Conservation (phyloP, 2,888 invertebrate genomes). For the Parochlus steinenii region DNA sequence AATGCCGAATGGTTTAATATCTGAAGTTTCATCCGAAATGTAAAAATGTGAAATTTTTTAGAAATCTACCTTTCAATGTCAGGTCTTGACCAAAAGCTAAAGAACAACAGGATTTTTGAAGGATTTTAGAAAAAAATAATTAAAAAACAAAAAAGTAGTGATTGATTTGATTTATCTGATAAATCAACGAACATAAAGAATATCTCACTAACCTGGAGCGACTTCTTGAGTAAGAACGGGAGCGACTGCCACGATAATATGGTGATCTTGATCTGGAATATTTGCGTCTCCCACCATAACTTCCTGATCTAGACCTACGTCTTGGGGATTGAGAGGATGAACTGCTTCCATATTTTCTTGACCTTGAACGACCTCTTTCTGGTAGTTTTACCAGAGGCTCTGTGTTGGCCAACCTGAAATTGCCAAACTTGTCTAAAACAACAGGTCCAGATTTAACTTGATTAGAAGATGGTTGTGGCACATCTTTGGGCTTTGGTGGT, state of each 20-base stretch:
- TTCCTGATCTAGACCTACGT: conserved; percentile 12
- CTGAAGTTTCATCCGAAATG: too few relatives aligned
- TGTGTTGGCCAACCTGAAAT: conserved; percentile 46
- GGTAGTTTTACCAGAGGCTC: conserved; percentile 21
- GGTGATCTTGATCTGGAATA: conserved; percentile 28
- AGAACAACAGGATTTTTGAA: too few relatives aligned
- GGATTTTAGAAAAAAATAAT: too few relatives aligned
- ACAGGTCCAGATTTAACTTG: conserved; percentile 33
- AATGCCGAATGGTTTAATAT: too few relatives aligned
- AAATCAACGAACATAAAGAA: conserved; percentile 32
- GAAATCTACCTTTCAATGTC: too few relatives aligned
- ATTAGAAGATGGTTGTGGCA: conserved; percentile 16
- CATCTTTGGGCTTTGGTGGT: conserved; percentile 17
- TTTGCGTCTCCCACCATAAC: conserved; percentile 17
- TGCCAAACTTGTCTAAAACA: conserved; percentile 56
- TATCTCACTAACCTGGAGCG: conserved; percentile 31
- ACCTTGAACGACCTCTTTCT: conserved; percentile 13
- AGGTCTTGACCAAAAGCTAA: too few relatives aligned
- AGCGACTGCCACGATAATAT: conserved; percentile 26
- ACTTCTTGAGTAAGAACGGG: conserved; percentile 33
- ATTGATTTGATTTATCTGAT: conserved; percentile 25
- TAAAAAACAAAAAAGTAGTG: too few relatives aligned
- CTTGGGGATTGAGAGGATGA: conserved; percentile 18
- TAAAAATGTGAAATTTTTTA: too few relatives aligned
- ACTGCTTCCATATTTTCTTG: conserved; percentile 9